Conservation (phyloP, 2,888 invertebrate genomes). For the Andrena hattorfiana region DNA sequence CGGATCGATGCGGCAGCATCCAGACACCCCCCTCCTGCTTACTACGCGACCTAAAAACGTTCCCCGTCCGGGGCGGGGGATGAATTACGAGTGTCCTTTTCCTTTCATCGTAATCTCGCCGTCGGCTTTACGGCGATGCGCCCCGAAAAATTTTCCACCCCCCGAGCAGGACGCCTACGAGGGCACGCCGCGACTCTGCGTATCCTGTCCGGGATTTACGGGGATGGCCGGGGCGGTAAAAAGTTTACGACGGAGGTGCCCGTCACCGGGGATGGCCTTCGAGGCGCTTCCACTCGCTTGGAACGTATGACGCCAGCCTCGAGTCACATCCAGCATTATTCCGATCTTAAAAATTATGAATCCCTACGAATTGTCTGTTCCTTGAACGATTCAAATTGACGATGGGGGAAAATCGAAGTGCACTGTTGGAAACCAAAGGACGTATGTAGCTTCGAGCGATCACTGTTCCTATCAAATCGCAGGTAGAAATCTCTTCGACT, state of each 20-base stretch:
- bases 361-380: too few relatives aligned
- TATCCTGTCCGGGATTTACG: constrained; percentile 7
- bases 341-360: too few relatives aligned
- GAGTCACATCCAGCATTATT: background rate
- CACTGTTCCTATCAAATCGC: too few relatives aligned
- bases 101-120: constrained; percentile 70
- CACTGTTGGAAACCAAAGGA: too few relatives aligned
- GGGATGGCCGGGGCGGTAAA: background rate
- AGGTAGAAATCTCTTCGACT: too few relatives aligned
- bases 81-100: constrained; percentile 73
- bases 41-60: constrained; percentile 85
- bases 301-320: too few relatives aligned
- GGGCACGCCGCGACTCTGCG: constrained; percentile 4
- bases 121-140: constrained; percentile 17
- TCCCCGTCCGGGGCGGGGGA: constrained; percentile 70
- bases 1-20: constrained; percentile 85
- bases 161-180: too few relatives aligned
- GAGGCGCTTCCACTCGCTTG: too few relatives aligned
- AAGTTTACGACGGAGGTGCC: background rate
- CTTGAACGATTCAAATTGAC: too few relatives aligned
- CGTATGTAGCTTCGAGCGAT: too few relatives aligned
- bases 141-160: constrained; percentile 18
- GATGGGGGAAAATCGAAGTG: too few relatives aligned
- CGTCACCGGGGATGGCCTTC: background rate
- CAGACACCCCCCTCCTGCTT: constrained; percentile 80